These are phyloP conservation scores for Trinorchestia longiramus DNA, from an alignment of 1,140 invertebrate genomes.

Conservation along the genomic window DNA sequence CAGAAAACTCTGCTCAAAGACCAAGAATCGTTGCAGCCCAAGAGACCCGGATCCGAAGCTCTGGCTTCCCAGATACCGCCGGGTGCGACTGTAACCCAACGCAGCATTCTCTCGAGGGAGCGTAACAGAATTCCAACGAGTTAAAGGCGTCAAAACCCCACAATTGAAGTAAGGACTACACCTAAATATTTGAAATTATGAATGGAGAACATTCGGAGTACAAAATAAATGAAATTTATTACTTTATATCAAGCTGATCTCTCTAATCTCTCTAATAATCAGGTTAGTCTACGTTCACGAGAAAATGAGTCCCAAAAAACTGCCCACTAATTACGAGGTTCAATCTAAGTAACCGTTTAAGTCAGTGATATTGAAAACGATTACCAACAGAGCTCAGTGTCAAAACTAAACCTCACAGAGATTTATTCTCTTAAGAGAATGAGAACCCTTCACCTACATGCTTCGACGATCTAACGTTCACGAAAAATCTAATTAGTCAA, in stretches of 20 bases:
- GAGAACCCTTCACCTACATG: background rate
- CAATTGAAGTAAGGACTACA: background rate
- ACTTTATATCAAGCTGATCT: too few relatives aligned
- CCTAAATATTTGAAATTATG: background rate
- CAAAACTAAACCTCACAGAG: background rate
- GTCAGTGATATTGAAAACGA: background rate
- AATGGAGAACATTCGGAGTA: background rate
- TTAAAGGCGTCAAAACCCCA: background rate
- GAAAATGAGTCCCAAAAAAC: background rate
- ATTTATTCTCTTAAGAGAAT: background rate
- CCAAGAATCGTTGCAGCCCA: background rate
- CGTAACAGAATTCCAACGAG: background rate
- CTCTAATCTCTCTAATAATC: background rate
- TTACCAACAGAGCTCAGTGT: background rate
- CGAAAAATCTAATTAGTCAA: too few relatives aligned
- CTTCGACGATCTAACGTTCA: too few relatives aligned
- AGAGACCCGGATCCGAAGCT: background rate
- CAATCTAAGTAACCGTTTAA: background rate
- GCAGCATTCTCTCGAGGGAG: background rate
- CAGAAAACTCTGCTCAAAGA: constrained; percentile 12
- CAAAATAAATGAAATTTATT: background rate
- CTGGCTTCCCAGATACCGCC: background rate
- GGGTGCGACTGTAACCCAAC: background rate
- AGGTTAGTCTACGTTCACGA: background rate
- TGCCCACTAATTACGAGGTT: background rate